Percentiles rank a stretch among this genome's conserved stretches.
These are phyloP conservation scores for Chlorodrepanis virens DNA, from an alignment of 2,113 vertebrate species.

Conservation along the genomic window DNA sequence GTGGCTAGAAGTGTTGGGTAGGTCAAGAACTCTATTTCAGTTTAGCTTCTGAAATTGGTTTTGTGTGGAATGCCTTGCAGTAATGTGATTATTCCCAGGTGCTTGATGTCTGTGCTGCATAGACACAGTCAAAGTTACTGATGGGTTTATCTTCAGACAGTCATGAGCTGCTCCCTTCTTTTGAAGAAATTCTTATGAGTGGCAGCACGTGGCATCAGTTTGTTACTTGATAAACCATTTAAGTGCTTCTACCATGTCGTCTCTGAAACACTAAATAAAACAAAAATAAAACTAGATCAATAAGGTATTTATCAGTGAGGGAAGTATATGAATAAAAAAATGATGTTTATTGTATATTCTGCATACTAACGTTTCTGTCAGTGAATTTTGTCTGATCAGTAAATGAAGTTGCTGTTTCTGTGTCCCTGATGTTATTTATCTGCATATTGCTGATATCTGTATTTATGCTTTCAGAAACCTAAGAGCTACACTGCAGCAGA, in stretches of 20 bases:
- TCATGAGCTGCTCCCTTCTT: neutral
- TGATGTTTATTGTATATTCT: neutral
- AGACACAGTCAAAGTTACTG: neutral
- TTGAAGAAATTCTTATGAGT: neutral
- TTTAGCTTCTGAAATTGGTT: neutral
- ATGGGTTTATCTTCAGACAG: neutral
- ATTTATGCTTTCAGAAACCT: conserved; percentile 81
- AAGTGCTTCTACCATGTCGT: neutral
- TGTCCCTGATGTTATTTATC: neutral
- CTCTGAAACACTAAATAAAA: neutral
- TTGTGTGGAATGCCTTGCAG: neutral
- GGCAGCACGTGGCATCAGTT: neutral
- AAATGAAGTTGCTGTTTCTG: neutral
- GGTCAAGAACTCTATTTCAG: neutral
- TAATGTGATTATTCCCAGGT: neutral
- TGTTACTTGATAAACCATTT: neutral
- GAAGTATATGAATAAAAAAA: neutral
- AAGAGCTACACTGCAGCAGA: conserved; percentile 94
- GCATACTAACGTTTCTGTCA: neutral
- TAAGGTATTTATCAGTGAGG: neutral
- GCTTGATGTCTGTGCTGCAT: neutral
- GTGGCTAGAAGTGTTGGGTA: neutral
- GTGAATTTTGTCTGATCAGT: neutral
- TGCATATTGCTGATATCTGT: neutral
- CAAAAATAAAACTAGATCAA: neutral